Evolutionary conservation across 2,888 invertebrate species (phyloP), one percentile per base, ranked within the genome.

Genomic region (Ormyrus rosae): DNA sequence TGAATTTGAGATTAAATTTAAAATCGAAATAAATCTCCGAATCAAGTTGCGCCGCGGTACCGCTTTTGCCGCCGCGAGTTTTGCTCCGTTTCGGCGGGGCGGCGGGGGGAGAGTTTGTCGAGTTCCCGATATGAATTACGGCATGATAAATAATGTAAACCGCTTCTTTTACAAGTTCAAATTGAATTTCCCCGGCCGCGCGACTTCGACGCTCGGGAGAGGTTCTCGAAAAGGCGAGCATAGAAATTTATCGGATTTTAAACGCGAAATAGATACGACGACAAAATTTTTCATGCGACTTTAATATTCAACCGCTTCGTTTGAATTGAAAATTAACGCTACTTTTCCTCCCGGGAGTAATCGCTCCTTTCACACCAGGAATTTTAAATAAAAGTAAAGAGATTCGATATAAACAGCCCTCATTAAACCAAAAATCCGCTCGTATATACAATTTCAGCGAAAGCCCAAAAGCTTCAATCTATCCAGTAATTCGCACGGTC

Each of bases 1-100:
- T 79, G 79, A 82, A 82, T 82, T 82, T 79, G 79, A 73, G 79
- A 82, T 78, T 72, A 72, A 81, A 77, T 77, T 76, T 73, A 73
- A 76, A 70, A 81, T 78, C 81, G 73, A 81, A 81, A 81, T 78
- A 64, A 73, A 81, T 81, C 73, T 67, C 13, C 10, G 67, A 65
- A 71, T 75, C 51, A 51, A 68, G 53, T 4, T 34, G 34, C 34
- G 13, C 13, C 58, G 50, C 5, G 76, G 6, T 11, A 6, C 45
- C 11, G 19, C 58, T 6, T 48, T 19, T 7, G 19, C 11, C 10
- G 5, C 48, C 5, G 9, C 10, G 45, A n/a, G 34, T 4, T 34
- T 34, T 4, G 34, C 34, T 34, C 19, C 34, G 34, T 34, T 34
- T 34, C 4, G 34, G 2, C 34, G 13, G 34, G 2, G 34, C 34